These are phyloP conservation scores for Dicerorhinus sumatrensis DNA, from an alignment of 2,113 vertebrate species.

Conservation along the genomic window DNA sequence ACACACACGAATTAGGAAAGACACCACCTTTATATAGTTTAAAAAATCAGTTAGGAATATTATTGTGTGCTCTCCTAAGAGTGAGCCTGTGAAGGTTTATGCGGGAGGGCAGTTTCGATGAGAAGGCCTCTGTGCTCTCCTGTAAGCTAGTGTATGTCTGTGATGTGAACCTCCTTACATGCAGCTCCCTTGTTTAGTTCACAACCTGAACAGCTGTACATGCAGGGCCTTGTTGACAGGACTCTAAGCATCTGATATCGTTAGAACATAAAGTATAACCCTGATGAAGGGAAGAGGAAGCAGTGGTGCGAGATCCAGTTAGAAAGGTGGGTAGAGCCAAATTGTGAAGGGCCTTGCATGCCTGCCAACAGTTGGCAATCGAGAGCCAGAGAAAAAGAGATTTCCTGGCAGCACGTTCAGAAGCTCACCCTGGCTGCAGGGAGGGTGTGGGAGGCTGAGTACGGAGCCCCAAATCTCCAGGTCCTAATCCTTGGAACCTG, in stretches of 20 bases:
- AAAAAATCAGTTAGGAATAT: background rate
- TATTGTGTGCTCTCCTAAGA: background rate
- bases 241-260: background rate
- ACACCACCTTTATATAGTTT: background rate
- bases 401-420: background rate
- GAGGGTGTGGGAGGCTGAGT: no score
- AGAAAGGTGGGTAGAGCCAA: background rate
- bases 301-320: background rate
- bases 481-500: background rate
- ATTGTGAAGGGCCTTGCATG: background rate
- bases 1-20: background rate
- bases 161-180: background rate
- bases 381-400: background rate
- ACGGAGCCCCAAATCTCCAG: fast-evolving
- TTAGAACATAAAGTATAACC: background rate
- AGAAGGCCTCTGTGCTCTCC: background rate
- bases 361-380: no score
- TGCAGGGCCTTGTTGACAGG: background rate
- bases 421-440: background rate
- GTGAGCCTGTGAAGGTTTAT: background rate
- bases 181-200: background rate
- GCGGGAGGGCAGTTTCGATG: background rate
- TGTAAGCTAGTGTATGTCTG: background rate
- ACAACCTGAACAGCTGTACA: background rate
- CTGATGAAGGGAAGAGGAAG: background rate